A percentile compares a stretch with the other conserved stretches of the same genome.
These are phyloP conservation scores for Otus scops DNA, from an alignment of 2,797 vertebrate species.

Conservation along the genomic window DNA sequence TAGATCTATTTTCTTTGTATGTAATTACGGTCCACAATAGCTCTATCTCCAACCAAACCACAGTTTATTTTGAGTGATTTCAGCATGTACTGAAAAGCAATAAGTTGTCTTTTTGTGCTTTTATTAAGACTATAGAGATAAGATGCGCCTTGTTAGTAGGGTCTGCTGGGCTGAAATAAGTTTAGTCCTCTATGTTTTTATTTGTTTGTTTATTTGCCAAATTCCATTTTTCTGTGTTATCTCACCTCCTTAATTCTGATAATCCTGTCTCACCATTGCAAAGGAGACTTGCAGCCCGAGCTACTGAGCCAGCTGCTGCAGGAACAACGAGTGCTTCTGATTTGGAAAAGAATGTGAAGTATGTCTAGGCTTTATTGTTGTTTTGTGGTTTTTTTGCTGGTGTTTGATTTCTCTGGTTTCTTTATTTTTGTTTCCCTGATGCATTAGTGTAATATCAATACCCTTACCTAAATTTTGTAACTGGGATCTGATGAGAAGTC, in stretches of 20 bases:
- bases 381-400: background rate
- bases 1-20: background rate
- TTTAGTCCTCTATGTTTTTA: background rate
- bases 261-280: background rate
- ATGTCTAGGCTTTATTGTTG: background rate
- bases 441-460: background rate
- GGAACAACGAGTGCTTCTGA: background rate
- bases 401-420: background rate
- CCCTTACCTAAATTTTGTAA: background rate
- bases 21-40: background rate
- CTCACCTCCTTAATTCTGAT: background rate
- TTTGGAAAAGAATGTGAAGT: background rate
- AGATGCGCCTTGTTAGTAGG: background rate
- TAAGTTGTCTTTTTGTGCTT: background rate
- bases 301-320: background rate
- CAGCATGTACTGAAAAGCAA: background rate
- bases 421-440: background rate
- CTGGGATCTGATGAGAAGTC: background rate
- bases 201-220: background rate
- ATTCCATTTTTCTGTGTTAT: background rate
- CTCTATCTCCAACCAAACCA: background rate
- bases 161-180: background rate
- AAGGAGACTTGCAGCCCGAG: background rate
- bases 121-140: background rate
- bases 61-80: constrained; percentile 16